Base-by-base conservation (phyloP, 2,113 vertebrate genomes). In the Podiceps cristatus region DNA sequence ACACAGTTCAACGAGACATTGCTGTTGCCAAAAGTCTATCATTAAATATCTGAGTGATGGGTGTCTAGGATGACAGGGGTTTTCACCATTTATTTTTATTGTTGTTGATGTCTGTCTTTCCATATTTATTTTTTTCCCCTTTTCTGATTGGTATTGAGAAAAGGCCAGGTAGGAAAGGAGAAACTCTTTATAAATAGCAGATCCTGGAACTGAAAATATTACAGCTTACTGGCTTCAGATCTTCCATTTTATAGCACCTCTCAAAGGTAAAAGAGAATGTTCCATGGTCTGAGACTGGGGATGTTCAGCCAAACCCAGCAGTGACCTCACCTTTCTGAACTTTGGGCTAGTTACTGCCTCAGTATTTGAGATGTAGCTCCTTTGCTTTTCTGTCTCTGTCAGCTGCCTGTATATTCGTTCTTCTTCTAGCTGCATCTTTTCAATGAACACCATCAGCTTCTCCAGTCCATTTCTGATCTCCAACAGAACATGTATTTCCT, bases 381-480 rank as follows among this genome's bases (percentile, higher is more conserved):
- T 88, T 42, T 96, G 91, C 20, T 96, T 85, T 74, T 74, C 62
- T 5, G 3, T 79, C 63, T 98, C 96, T 56, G 66, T 55, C 55
- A 97, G 72, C 64, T 97, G 97, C 79, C 96, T 89, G 90, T 72
- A 94, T 85, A 94, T 42, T 66, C 47, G 55, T 50, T 98, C 96
- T 59, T 92, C 96, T 35, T 98, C 98, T 73, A 97, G 93, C 63
- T 96, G 97, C 76, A 99, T 96, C 90, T 98, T 99, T 77, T 98
- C 96, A 60, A 94, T 59, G 18, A 97, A 98, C 69, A 99, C 97
- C 42, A 95, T 90, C 90, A 99, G 67, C 90, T 97, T 98, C 92
- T 98, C 98, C 35, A 99, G 95, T 33, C 97, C 96, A 8, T 97
- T 97, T 68, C 88, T 79, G 44, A 99, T 74, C 95, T 98, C 97